phyloP scores from a whole-genome alignment of 2,113 vertebrate genomes.

The Dryoscopus gambensis region DNA sequence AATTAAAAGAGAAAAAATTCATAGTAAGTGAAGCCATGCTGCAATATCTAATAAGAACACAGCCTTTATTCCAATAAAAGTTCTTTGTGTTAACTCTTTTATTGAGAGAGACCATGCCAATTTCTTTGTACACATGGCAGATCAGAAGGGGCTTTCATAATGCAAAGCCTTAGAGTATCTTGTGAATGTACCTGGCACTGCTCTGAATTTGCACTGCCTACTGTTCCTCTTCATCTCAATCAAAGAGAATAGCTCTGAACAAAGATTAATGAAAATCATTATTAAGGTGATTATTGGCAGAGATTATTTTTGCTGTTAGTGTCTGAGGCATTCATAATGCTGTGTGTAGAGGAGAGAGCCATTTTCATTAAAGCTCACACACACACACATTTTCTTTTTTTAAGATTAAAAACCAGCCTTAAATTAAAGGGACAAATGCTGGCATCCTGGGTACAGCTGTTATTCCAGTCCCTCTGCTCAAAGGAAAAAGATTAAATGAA shows the following conservation, averaged over 20 bases:
- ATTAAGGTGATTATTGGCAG: conserved; percentile 23
- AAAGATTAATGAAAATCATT: conserved; percentile 50
- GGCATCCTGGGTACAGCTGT: not conserved
- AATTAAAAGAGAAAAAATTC: conserved; percentile 2
- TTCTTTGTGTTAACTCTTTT: conserved; percentile 37
- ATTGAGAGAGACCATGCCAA: conserved; percentile 12
- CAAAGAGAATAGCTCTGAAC: conserved; percentile 32
- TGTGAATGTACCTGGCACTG: not conserved
- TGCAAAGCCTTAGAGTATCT: conserved; percentile 2
- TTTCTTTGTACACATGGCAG: conserved; percentile 29
- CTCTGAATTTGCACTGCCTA: conserved; percentile 34
- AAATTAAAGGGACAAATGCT: conserved; percentile 7
- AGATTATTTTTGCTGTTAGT: conserved; percentile 28
- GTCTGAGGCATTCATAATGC: not conserved
- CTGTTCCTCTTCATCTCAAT: conserved; percentile 46
- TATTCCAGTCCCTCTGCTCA: not conserved
- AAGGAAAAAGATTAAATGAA: not conserved
- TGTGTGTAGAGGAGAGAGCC: not conserved
- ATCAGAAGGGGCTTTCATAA: conserved; percentile 42
- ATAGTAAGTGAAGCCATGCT: not conserved
- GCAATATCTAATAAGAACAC: conserved; percentile 13
- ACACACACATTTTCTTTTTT: not conserved
- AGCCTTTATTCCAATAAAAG: not conserved
- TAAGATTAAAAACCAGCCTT: not conserved
- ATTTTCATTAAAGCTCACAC: not conserved